Percentiles rank a stretch among this genome's conserved stretches.
phyloP scores from a whole-genome alignment of 2,113 vertebrate species.

The Embiotoca jacksoni region DNA sequence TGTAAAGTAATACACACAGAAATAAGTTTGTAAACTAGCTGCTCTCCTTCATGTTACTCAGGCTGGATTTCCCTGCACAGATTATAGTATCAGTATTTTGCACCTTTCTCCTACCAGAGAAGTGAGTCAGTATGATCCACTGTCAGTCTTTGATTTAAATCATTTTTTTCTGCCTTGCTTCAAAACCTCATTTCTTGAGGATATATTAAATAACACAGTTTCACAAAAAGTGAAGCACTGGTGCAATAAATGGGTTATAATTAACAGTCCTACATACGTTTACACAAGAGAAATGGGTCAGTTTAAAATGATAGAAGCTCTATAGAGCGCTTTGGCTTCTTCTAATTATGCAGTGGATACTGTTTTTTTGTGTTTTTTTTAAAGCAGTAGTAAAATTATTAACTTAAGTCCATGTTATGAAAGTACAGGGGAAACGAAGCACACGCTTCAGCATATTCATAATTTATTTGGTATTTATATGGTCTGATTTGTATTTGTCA shows the following conservation, averaged over 20 bases:
- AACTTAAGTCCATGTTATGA: neutral
- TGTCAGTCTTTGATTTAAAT: neutral
- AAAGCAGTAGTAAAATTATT: neutral
- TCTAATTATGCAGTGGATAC: neutral
- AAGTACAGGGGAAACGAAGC: neutral
- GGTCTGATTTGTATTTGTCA: neutral
- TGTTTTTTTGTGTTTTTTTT: conserved; percentile 1
- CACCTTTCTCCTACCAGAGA: neutral
- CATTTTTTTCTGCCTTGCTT: neutral
- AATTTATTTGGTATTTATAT: neutral
- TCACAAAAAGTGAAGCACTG: too few relatives aligned
- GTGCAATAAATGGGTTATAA: too few relatives aligned
- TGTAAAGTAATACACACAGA: neutral
- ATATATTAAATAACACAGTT: too few relatives aligned
- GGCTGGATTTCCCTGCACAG: too few relatives aligned
- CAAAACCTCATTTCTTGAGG: neutral
- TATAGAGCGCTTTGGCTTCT: neutral
- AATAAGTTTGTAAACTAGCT: neutral
- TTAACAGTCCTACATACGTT: neutral
- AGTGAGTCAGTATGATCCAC: neutral
- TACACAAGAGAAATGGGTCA: neutral
- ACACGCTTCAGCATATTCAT: neutral
- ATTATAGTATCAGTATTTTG: too few relatives aligned
- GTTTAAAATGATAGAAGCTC: neutral
- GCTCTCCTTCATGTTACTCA: too few relatives aligned